Percentiles rank a stretch among this genome's conserved stretches.
Conservation (phyloP, 2,113 vertebrate species). For the Copsychus sechellarum region DNA sequence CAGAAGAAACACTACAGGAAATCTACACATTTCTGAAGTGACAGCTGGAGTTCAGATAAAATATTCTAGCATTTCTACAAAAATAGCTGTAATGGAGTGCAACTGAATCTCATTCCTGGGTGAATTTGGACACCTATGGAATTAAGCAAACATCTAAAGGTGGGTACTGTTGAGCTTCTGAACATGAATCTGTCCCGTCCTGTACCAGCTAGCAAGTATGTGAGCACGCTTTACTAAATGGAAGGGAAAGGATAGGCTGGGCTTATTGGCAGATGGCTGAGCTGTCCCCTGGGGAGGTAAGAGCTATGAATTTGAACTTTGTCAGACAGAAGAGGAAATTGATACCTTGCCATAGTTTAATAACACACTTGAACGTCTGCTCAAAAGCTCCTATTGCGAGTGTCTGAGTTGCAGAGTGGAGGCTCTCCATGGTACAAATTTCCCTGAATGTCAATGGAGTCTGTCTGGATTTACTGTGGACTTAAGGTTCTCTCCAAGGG, state of each 20-base stretch:
- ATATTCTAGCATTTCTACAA: neutral
- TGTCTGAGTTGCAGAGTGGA: neutral
- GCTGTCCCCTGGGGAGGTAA: neutral
- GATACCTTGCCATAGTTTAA: neutral
- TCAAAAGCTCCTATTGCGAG: neutral
- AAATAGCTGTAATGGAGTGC: neutral
- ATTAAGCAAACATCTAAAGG: neutral
- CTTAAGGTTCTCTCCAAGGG: neutral
- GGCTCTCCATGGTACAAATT: neutral
- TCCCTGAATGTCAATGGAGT: neutral
- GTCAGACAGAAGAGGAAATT: neutral
- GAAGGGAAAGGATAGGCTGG: neutral
- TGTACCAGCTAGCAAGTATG: neutral
- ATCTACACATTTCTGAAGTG: neutral
- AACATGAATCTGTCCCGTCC: neutral
- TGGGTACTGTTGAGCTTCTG: neutral
- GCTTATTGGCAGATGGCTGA: slow-evolving; percentile 25
- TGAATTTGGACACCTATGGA: neutral
- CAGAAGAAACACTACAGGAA: neutral
- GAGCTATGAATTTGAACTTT: slow-evolving; percentile 22
- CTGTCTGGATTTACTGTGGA: neutral
- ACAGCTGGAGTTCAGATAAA: neutral
- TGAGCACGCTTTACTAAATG: neutral
- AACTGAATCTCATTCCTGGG: neutral
- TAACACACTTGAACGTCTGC: neutral